Base-by-base conservation (phyloP, 2,888 invertebrate species). In the Leptopilina drosophilae region DNA sequence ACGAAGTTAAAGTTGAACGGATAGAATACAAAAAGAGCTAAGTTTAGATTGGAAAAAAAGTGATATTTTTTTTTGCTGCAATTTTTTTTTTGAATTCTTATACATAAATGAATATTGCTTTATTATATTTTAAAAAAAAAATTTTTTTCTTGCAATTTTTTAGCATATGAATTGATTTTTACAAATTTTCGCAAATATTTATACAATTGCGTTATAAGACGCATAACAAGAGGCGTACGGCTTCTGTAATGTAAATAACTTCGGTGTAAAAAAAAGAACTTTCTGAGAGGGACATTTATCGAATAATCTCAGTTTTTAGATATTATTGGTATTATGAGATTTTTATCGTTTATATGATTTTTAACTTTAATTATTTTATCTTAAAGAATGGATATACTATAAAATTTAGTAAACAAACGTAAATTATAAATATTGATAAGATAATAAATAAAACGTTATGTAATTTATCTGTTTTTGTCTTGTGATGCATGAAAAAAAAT, bases 1-100 rank as follows among this genome's bases (percentile, higher is more conserved):
- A 99, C 87, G 99, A 99, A 91, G 99, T 99, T n/a, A 99, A 99
- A 93, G 99, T 99, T 2, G 99, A 99, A 91, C 94, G 98, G 92
- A 98, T 99, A 89, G 99, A 99, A 92, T 99, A 98, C 92, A 98
- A 98, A 92, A 98, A 98, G 90, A 95, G 95, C 90, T 96, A 94
- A 93, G 86, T 20, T 65, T 59, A 64, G 59, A 49, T 49, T 76
- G 46, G 15, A 77, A 75, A 77, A 77, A 49, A 14, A 15, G 7
- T 49, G 53, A 53, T 69, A 26, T 49, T 49, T 69, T 42, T 42
- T 69, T 69, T 69, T 12, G 33, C 56, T 56, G 33, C n/a, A 73
- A 73, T 56, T 67, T 67, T 49, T 73, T 33, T 8, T 7, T 5
- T 20, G n/a, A 53, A 53, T 56, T 73, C n/a, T 73, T 42, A 42